Percentiles rank a stretch among this genome's conserved stretches.
phyloP scores from a whole-genome alignment of 2,888 invertebrate genomes.

The Carabus problematicus region DNA sequence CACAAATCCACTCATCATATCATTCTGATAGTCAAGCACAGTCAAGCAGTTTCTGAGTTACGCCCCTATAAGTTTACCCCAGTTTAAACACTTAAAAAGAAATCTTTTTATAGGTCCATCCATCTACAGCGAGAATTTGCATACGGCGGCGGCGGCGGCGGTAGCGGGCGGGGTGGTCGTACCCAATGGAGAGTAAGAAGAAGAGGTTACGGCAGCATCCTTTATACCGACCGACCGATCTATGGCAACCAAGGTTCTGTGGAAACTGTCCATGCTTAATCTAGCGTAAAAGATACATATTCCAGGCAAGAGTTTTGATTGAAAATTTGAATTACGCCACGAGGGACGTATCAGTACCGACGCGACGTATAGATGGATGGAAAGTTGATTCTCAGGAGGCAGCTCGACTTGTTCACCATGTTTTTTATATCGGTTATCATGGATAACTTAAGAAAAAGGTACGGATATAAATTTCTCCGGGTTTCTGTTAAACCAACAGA shows the following conservation, averaged over 20 bases:
- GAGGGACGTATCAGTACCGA: conserved; percentile 31
- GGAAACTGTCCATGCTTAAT: conserved; percentile 37
- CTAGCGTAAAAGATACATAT: conserved; percentile 39
- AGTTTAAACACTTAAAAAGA: conserved; percentile 35
- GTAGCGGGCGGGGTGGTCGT: too few relatives aligned
- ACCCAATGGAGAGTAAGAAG: too few relatives aligned
- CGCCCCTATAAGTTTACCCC: conserved; percentile 36
- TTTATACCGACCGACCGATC: neutral
- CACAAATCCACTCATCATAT: conserved; percentile 3
- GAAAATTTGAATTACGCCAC: conserved; percentile 41
- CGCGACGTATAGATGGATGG: conserved; percentile 19
- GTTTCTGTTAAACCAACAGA: conserved; percentile 4
- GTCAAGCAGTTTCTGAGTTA: conserved; percentile 25
- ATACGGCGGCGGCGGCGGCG: neutral
- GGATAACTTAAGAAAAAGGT: conserved; percentile 33
- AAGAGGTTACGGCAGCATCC: too few relatives aligned
- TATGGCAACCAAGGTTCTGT: conserved; percentile 1
- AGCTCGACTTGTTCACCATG: conserved; percentile 16
- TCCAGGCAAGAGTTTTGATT: conserved; percentile 36
- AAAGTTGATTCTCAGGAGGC: conserved; percentile 35
- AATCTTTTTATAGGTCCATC: conserved; percentile 29
- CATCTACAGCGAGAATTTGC: conserved; percentile 21
- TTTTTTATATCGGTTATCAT: conserved; percentile 31
- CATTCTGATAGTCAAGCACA: conserved; percentile 16
- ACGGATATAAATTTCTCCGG: conserved; percentile 25